phyloP scores from a whole-genome alignment of 2,888 invertebrate species.

The Caenorhabditis auriculariae region DNA sequence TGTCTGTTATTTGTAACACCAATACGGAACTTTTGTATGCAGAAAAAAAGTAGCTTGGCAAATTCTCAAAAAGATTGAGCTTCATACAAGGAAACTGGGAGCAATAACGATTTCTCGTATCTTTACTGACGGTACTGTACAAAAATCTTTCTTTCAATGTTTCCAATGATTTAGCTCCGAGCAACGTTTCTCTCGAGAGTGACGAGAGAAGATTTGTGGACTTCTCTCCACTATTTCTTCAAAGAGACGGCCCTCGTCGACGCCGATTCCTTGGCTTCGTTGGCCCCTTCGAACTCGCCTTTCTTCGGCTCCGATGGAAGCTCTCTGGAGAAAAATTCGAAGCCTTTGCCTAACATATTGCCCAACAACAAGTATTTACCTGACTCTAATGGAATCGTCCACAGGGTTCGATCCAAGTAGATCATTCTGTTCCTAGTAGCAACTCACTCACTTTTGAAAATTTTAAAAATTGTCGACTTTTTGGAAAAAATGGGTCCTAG shows the following conservation, averaged over 20 bases:
- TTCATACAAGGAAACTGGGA: no score
- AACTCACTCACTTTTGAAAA: no score
- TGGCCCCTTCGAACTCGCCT: constrained; percentile 11
- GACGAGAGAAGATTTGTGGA: constrained; percentile 44
- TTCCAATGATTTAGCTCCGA: constrained; percentile 51
- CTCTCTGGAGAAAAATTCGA: constrained; percentile 2
- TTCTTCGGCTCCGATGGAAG: constrained; percentile 3
- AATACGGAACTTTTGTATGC: no score
- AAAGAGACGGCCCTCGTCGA: constrained; percentile 4
- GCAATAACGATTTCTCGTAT: no score
- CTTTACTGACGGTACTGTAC: no score
- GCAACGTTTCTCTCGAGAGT: constrained; percentile 59
- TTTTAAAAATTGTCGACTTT: no score
- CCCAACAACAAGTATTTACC: constrained; percentile 12
- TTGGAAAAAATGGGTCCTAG: no score
- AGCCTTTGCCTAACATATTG: neutral
- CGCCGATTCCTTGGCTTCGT: constrained; percentile 1
- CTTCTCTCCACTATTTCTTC: constrained; percentile 51
- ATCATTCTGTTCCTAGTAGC: neutral
- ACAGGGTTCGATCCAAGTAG: constrained; percentile 23
- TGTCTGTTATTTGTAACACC: no score
- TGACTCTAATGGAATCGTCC: constrained; percentile 19
- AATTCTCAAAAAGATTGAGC: no score
- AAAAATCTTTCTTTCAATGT: no score
- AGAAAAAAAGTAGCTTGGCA: no score